Conservation (phyloP, 2,113 vertebrate species). For the Edolisoma coerulescens region DNA sequence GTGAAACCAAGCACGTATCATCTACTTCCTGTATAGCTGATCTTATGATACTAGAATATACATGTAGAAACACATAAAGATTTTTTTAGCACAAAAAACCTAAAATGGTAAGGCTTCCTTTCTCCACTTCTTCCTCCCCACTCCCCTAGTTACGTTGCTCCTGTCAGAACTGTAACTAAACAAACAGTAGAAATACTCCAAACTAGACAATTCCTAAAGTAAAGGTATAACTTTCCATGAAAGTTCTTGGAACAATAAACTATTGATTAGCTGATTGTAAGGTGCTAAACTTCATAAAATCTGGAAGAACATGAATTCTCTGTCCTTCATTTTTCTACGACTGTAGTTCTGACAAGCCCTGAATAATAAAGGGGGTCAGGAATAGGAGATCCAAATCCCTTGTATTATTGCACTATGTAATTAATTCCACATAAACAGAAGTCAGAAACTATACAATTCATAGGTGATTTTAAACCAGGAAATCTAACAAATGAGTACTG, state of each 20-base stretch:
- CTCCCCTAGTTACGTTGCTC: background rate
- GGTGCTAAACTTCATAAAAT: background rate
- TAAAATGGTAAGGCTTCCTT: background rate
- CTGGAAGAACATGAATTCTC: background rate
- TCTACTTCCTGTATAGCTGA: background rate
- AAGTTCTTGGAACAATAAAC: background rate
- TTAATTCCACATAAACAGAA: background rate
- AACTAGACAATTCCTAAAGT: background rate
- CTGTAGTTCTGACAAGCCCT: background rate
- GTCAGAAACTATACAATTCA: background rate
- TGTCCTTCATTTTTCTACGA: background rate
- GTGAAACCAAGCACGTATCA: background rate
- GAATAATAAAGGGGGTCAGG: background rate
- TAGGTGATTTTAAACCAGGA: background rate
- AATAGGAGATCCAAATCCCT: background rate
- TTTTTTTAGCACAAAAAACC: background rate
- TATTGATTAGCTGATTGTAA: background rate
- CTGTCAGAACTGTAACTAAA: background rate
- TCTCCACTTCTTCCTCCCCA: background rate
- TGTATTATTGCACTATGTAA: background rate
- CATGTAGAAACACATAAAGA: background rate
- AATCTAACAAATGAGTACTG: background rate
- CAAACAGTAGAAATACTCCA: background rate
- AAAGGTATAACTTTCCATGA: background rate
- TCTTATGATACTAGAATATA: background rate